Conservation (phyloP, 1,140 invertebrate species). For the Coenobita brevimanus region DNA sequence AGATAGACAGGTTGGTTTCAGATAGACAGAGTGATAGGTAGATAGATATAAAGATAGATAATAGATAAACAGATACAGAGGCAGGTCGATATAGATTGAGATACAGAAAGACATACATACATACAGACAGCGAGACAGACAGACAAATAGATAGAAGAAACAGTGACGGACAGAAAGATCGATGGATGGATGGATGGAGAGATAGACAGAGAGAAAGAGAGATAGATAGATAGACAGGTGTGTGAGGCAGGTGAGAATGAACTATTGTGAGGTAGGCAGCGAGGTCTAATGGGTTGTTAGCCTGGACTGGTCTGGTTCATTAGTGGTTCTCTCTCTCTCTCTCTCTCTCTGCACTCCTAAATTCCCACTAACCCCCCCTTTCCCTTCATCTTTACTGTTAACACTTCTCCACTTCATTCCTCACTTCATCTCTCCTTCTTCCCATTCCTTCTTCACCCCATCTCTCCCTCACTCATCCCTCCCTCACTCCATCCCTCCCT, state of each 20-base stretch:
- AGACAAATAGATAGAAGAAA: constrained; percentile 3
- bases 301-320: too few relatives aligned
- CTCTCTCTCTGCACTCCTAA: background rate
- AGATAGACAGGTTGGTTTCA: background rate
- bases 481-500: too few relatives aligned
- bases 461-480: background rate
- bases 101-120: background rate
- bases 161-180: background rate
- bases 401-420: background rate
- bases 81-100: background rate
- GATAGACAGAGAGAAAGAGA: background rate
- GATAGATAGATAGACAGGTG: constrained; percentile 1
- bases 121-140: background rate
- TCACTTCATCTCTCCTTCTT: background rate
- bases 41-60: background rate
- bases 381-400: background rate
- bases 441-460: background rate
- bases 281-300: too few relatives aligned
- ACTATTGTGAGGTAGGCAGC: too few relatives aligned
- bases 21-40: background rate
- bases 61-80: background rate
- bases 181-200: too few relatives aligned
- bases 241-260: too few relatives aligned
- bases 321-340: background rate
- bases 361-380: background rate